Evolutionary conservation across 2,888 invertebrate species (phyloP).

Genomic region (Dorcus hopei): DNA sequence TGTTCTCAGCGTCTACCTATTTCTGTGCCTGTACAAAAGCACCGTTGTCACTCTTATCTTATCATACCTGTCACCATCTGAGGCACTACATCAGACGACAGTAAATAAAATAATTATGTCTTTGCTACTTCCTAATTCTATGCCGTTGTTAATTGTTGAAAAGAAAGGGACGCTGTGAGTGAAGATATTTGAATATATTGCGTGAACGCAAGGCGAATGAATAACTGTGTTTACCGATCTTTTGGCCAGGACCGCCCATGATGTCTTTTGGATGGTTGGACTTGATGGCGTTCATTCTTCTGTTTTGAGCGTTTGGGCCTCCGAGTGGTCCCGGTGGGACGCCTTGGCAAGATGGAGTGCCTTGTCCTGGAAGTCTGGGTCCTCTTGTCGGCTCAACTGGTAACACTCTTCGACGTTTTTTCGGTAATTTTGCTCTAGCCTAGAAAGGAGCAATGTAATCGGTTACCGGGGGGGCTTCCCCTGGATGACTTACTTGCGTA

Average conservation of each 20-base stretch:
- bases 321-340: constrained; percentile 51
- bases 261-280: constrained; percentile 82
- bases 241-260: constrained; percentile 56
- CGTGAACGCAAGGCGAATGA: no score
- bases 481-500: constrained; percentile 56
- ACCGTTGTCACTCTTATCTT: not conserved
- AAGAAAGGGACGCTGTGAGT: not conserved
- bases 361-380: constrained; percentile 55
- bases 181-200: constrained; percentile 20
- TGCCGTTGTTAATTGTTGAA: no score
- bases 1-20: no score
- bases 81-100: constrained; percentile 3
- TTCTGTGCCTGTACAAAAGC: not conserved
- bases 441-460: constrained; percentile 46
- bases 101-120: not conserved
- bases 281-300: constrained; percentile 85
- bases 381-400: constrained; percentile 90
- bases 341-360: constrained; percentile 38
- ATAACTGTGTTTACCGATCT: constrained; percentile 62
- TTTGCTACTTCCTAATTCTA: no score
- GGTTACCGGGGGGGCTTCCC: no score
- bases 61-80: constrained; percentile 18
- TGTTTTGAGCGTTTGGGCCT: constrained; percentile 61
- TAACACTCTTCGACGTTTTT: constrained; percentile 93
- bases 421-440: constrained; percentile 97